phyloP scores from a whole-genome alignment of 2,888 invertebrate genomes.

The Antheraea yamamai region DNA sequence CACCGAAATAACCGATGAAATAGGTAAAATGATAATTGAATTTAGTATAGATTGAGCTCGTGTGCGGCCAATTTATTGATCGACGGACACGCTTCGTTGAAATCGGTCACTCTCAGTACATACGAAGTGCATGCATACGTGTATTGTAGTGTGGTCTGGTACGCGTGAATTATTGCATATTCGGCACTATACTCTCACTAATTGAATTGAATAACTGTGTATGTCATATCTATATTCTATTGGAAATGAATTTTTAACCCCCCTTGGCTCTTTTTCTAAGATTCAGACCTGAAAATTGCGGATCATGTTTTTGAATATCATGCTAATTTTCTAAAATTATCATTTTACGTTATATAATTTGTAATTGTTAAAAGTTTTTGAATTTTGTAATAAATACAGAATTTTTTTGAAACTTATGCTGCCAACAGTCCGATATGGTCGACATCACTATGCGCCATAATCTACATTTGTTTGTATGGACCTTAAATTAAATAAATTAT shows the following conservation, averaged over 20 bases:
- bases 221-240: not conserved
- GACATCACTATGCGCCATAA: too few relatives aligned
- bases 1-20: not conserved
- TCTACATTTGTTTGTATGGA: too few relatives aligned
- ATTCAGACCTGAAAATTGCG: too few relatives aligned
- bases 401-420: too few relatives aligned
- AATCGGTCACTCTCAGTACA: not conserved
- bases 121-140: not conserved
- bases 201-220: not conserved
- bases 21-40: constrained; percentile 1
- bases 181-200: not conserved
- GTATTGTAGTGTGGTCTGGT: not conserved
- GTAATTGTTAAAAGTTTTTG: too few relatives aligned
- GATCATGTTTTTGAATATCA: not conserved
- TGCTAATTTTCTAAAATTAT: too few relatives aligned
- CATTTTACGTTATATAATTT: too few relatives aligned
- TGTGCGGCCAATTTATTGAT: not conserved
- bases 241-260: not conserved
- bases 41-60: not conserved
- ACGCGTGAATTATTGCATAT: not conserved
- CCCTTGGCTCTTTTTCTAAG: not conserved
- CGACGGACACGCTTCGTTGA: not conserved
- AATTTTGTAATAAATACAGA: too few relatives aligned
- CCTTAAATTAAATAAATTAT: too few relatives aligned
- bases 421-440: too few relatives aligned